Evolutionary conservation across 2,797 vertebrate species (phyloP).

Genomic region (Melanotaenia maccullochi): DNA sequence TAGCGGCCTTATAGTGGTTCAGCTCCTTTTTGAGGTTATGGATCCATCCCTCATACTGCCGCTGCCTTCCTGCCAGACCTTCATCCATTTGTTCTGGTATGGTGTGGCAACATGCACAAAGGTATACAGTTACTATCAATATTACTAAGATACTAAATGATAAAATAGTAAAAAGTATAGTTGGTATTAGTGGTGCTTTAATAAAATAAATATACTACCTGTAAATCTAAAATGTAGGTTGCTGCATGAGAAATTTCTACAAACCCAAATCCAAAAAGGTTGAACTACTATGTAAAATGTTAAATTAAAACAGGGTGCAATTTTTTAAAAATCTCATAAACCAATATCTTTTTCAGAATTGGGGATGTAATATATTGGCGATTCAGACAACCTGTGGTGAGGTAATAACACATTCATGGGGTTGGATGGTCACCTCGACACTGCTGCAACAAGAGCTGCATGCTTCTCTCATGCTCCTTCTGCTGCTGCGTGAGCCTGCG

Average conservation of each 20-base stretch:
- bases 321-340: not conserved
- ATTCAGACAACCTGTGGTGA: not conserved
- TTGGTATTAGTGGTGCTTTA: not conserved
- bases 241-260: not conserved
- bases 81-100: constrained; percentile 91
- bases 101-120: not conserved
- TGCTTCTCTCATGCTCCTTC: constrained; percentile 91
- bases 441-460: constrained; percentile 94
- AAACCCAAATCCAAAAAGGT: not conserved
- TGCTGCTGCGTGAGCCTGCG: constrained; percentile 95
- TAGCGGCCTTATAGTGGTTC: constrained; percentile 85
- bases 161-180: not conserved
- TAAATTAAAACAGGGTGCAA: no score
- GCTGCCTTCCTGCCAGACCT: constrained; percentile 89
- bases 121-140: not conserved
- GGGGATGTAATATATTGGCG: not conserved
- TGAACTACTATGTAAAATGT: no score
- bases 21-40: constrained; percentile 92
- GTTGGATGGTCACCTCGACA: constrained; percentile 83
- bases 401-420: not conserved
- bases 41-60: constrained; percentile 92
- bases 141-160: not conserved
- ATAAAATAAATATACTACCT: not conserved
- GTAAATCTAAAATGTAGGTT: not conserved
- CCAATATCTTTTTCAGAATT: not conserved